Conservation (phyloP, 1,140 invertebrate species). For the Drosophila triauraria region DNA sequence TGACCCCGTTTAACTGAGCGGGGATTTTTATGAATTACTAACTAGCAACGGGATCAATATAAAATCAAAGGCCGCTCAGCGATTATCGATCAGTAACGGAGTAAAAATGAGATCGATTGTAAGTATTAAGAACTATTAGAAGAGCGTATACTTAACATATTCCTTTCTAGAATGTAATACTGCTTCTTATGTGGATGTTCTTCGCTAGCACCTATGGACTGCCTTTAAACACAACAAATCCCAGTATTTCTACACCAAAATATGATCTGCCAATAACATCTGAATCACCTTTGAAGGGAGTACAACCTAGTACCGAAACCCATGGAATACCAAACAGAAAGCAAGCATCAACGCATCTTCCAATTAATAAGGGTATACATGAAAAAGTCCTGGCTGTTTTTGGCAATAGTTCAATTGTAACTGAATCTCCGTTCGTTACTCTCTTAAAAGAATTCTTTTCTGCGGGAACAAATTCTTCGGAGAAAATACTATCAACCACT, state of each 20-base stretch:
- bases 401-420: background rate
- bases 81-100: background rate
- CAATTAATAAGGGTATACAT: background rate
- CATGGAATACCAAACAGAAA: no score
- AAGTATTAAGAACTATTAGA: background rate
- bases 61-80: conserved; percentile 1
- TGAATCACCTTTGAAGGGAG: background rate
- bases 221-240: background rate
- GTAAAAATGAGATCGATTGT: background rate
- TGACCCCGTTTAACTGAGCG: conserved; percentile 11
- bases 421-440: background rate
- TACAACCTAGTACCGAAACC: background rate
- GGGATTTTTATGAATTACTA: conserved; percentile 14
- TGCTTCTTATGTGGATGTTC: background rate
- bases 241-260: background rate
- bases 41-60: conserved; percentile 8
- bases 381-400: background rate
- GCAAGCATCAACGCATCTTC: background rate
- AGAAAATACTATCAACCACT: no score
- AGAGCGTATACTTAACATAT: background rate
- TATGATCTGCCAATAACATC: background rate
- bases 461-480: background rate
- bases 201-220: background rate
- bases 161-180: background rate
- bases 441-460: background rate